Base-by-base conservation (phyloP, 2,113 vertebrate species). In the Oreochromis aureus region DNA sequence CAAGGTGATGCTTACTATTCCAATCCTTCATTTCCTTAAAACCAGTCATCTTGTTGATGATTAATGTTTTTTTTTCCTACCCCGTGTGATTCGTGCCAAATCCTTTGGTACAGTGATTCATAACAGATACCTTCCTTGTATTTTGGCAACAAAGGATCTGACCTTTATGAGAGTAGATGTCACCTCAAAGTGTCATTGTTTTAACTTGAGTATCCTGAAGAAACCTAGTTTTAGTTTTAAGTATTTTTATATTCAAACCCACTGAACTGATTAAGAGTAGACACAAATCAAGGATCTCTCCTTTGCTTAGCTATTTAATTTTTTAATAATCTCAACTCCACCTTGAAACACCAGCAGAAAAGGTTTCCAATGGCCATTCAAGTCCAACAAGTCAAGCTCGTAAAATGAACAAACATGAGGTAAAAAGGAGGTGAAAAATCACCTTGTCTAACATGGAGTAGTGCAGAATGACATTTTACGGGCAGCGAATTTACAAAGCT, bases 141-240 rank as follows among this genome's bases (percentile, higher is more conserved):
- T 91, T 91, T n/a, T 87, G 89, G 80, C 51, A 90, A 90, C 55
- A 92, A n/a, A 78, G 18, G 22, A 80, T 4, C 3, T 11, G 39
- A 59, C 78, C 82, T 86, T 87, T 30, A 18, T n/a, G 7, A 76
- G 46, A 24, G 27, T 7, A n/a, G 30, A 27, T 55, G 58, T 81
- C 51, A 48, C 8, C 12, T 71, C 9, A 32, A 44, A 34, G 51
- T 15, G 10, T 18, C 53, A 73, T 39, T 41, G 7, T n/a, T 89
- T 80, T 46, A 78, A n/a, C 7, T 54, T 1, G 30, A 32, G 10
- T 51, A 51, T n/a, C 16, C 44, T 78, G 16, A 32, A 30, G 18
- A 51, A 76, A 48, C 44, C 24, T 76, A 76, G 24, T 48, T 30
- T 76, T 48, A 48, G 2, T 73, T 46, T 0, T 6, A 73, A 27